Evolutionary conservation across 2,113 vertebrate species (phyloP).

Genomic region (Mastomys coucha): DNA sequence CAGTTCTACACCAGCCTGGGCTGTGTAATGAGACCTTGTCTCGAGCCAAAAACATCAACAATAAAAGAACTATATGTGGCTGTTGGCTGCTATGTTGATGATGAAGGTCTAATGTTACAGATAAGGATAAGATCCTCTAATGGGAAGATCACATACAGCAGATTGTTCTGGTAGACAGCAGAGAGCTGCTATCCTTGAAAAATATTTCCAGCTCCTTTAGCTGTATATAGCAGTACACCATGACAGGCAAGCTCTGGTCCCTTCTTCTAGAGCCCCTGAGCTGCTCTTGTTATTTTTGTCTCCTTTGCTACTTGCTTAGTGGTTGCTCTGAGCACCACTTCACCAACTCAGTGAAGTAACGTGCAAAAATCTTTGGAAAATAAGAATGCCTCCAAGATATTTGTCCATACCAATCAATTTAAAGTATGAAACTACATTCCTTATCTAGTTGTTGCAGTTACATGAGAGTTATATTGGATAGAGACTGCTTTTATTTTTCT

Average conservation of each 20-base stretch:
- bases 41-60: not conserved
- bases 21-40: not conserved
- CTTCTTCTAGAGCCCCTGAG: not conserved
- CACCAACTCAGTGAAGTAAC: not conserved
- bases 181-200: not conserved
- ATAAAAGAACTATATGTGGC: not conserved
- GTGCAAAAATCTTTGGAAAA: conserved; percentile 1
- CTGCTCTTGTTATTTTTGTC: conserved; percentile 11
- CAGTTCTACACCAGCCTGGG: not conserved
- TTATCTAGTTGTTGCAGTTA: conserved; percentile 5
- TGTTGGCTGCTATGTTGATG: not conserved
- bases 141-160: not conserved
- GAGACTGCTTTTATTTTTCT: conserved; percentile 4
- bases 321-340: conserved; percentile 24
- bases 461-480: not conserved
- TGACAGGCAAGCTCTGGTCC: not conserved
- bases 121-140: not conserved
- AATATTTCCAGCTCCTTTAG: not conserved
- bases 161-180: not conserved
- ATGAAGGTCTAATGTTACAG: not conserved
- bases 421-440: conserved; percentile 16
- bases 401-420: conserved; percentile 50
- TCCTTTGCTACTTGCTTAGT: conserved; percentile 19
- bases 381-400: conserved; percentile 22
- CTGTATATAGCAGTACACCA: not conserved